Evolutionary conservation across 1,140 invertebrate genomes (phyloP), one percentile per base, ranked within the genome.

Genomic region (Phymastichus coffea): DNA sequence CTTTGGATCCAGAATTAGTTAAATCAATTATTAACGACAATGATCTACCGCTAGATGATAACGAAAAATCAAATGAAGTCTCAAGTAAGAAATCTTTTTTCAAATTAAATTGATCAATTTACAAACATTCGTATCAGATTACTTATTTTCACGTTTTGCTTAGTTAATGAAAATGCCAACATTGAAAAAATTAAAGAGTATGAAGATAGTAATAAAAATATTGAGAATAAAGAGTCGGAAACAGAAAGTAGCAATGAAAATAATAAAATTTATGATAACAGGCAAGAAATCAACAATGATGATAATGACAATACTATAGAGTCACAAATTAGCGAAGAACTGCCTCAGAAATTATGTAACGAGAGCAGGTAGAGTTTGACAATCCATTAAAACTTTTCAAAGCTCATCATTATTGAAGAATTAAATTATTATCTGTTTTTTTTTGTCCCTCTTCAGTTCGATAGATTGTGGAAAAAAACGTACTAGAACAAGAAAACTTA

Each of bases 1-100:
- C 78, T 4, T 65, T 81, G 53, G 80, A 83, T 67, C 67, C 70
- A 20, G 70, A 72, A 47, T 72, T 82, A 22, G 71, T 79, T 23
- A 66, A 58, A 3, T 65, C 71, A 0, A 51, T 63, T 0, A 60
- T 56, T 15, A 56, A 49, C 23, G 63, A 63, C 8, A 63, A 64
- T 6, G 19, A 12, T 2, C 28, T 12, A 7, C 28, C 28, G 6
- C 6, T 33, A 33, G 26, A 33, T 3, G 46, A 33, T 14, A 30
- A 15, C n/a, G 17, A 17, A 28, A 22, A 20, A 47, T 19, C 12
- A 26, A 22, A 20, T 20, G 4, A n/a, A n/a, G 23, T n/a, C 23
- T 47, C 17, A 8, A 47, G 19, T 41, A 41, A 41, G n/a, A 41
- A 17, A 41, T n/a, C n/a, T n/a, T n/a, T n/a, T n/a, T n/a, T n/a